phyloP scores from a whole-genome alignment of 2,797 vertebrate genomes.

The Nannoperca obscura region DNA sequence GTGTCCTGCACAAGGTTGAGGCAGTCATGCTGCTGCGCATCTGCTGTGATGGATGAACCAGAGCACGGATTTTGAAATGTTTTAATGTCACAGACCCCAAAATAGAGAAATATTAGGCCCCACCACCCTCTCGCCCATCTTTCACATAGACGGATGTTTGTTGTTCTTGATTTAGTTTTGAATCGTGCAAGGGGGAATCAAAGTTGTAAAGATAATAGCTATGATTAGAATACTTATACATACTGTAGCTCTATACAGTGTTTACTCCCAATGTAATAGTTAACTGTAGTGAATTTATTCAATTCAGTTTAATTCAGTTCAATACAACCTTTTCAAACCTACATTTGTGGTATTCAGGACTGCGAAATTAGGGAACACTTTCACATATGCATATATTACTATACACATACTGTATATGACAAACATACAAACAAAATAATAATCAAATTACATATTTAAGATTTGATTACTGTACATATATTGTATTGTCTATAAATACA shows the following conservation, averaged over 20 bases:
- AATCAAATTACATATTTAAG: neutral
- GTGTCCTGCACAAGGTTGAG: conserved; percentile 64
- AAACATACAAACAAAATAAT: neutral
- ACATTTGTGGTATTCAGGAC: neutral
- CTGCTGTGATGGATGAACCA: conserved; percentile 64
- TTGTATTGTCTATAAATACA: neutral
- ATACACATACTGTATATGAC: neutral
- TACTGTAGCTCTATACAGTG: too few relatives aligned
- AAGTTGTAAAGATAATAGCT: neutral
- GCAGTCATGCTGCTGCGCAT: conserved; percentile 51
- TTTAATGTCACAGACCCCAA: conserved; percentile 51
- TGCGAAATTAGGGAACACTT: neutral
- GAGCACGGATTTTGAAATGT: conserved; percentile 27
- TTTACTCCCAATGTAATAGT: neutral
- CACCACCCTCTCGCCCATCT: neutral
- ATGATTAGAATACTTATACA: neutral
- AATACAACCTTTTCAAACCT: neutral
- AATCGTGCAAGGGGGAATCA: neutral
- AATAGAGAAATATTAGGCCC: conserved; percentile 29
- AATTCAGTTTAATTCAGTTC: neutral
- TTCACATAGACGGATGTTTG: neutral
- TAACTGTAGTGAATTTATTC: neutral
- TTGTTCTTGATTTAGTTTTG: neutral
- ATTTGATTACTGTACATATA: neutral
- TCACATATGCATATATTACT: neutral